Conservation (phyloP, 2,888 invertebrate genomes). For the Sinelater perroti region DNA sequence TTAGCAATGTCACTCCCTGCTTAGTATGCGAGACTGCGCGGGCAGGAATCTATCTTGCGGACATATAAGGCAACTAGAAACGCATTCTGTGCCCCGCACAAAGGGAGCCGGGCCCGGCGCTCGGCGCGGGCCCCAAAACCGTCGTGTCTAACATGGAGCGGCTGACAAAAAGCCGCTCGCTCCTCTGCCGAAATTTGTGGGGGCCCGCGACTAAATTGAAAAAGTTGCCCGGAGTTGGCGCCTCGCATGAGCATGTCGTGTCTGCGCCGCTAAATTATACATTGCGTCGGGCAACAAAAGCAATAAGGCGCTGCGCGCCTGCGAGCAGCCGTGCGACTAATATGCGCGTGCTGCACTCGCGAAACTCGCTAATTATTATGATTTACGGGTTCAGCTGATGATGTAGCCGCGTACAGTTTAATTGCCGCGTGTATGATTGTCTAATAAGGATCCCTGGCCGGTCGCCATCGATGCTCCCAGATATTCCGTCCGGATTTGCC, state of each 20-base stretch:
- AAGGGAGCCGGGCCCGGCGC: slow-evolving; percentile 28
- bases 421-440: slow-evolving; percentile 23
- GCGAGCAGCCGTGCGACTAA: slow-evolving; percentile 6
- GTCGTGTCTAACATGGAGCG: slow-evolving; percentile 32
- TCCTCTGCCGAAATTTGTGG: slow-evolving; percentile 21
- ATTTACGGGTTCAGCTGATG: slow-evolving; percentile 25
- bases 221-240: slow-evolving; percentile 30
- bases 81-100: slow-evolving; percentile 37
- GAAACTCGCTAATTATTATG: slow-evolving; percentile 26
- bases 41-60: slow-evolving; percentile 41
- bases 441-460: slow-evolving; percentile 6
- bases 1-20: slow-evolving; percentile 38
- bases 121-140: slow-evolving; percentile 31
- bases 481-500: too few species aligned
- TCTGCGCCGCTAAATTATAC: slow-evolving; percentile 29
- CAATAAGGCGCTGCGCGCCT: slow-evolving; percentile 1
- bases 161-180: slow-evolving; percentile 19
- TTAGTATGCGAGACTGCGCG: slow-evolving; percentile 40
- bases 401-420: slow-evolving; percentile 19
- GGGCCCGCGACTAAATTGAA: slow-evolving; percentile 23
- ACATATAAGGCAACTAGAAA: slow-evolving; percentile 43
- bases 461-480: too few species aligned
- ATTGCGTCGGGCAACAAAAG: slow-evolving; percentile 20
- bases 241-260: slow-evolving; percentile 16
- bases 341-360: slow-evolving; percentile 32